Evolutionary conservation across 2,113 vertebrate genomes (phyloP).

Genomic region (Phodopus roborovskii): DNA sequence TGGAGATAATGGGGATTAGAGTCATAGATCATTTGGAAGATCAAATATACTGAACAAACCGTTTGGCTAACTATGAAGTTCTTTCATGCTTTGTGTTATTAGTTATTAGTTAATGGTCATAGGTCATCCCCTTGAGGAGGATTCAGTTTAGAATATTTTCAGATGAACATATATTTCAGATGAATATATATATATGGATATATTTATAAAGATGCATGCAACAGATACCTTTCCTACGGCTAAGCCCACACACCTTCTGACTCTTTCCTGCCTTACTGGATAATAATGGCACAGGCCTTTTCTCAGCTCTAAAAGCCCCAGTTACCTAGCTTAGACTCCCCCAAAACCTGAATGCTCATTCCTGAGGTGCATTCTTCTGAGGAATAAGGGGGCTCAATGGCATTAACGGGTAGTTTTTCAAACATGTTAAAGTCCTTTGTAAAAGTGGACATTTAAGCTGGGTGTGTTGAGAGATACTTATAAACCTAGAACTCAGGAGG

Average conservation of each 20-base stretch:
- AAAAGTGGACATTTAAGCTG: background rate
- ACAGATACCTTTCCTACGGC: background rate
- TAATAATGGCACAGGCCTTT: background rate
- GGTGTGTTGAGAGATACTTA: background rate
- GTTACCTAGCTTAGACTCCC: background rate
- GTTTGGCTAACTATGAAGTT: background rate
- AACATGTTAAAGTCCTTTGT: background rate
- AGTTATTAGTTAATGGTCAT: background rate
- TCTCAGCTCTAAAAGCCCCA: background rate
- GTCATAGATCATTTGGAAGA: background rate
- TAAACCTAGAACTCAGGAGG: background rate
- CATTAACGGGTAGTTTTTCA: background rate
- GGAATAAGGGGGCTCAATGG: background rate
- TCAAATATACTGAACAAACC: background rate
- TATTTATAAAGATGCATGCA: conserved; percentile 15
- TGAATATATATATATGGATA: too few species aligned
- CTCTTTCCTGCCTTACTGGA: background rate
- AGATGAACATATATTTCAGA: too few species aligned
- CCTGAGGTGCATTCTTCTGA: background rate
- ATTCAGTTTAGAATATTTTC: conserved; percentile 32
- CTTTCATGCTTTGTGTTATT: conserved; percentile 21
- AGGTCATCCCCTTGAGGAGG: background rate
- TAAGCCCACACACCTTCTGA: background rate
- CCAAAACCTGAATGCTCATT: background rate
- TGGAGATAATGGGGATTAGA: background rate